Percentiles rank a stretch among this genome's conserved stretches.
Conservation (phyloP, 2,113 vertebrate species). For the Desmodus rotundus region DNA sequence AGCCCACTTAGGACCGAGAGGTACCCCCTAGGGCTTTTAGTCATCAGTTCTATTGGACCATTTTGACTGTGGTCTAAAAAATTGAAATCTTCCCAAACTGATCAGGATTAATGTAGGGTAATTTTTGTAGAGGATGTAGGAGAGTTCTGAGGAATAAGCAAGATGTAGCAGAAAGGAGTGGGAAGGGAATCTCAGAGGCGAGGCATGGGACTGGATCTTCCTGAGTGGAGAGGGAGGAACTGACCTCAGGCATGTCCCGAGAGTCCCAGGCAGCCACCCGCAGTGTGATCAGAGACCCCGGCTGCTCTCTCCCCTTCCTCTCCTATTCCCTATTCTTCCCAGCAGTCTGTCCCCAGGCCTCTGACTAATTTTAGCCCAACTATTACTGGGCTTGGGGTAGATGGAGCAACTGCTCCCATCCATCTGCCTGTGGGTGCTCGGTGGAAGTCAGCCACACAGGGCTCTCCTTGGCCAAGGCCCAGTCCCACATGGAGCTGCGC, state of each 20-base stretch:
- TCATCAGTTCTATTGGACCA: not conserved
- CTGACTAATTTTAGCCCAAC: conserved; percentile 2
- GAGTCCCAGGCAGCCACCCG: not conserved
- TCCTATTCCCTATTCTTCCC: not conserved
- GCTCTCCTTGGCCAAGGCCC: not conserved
- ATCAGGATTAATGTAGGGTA: not conserved
- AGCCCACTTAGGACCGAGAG: not conserved
- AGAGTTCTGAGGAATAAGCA: not conserved
- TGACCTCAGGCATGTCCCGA: not conserved
- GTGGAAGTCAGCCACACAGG: not conserved
- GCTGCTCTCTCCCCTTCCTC: not conserved
- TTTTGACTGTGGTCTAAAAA: not conserved
- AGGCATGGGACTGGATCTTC: not conserved
- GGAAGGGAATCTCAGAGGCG: not conserved
- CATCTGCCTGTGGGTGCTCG: not conserved
- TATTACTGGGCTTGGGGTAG: not conserved
- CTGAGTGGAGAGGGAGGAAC: not conserved
- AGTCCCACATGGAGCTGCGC: not conserved
- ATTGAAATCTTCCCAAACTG: not conserved
- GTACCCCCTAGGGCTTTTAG: not conserved
- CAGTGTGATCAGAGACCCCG: not conserved
- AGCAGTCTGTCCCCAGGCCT: not conserved
- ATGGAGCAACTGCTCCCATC: not conserved
- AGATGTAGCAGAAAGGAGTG: not conserved
- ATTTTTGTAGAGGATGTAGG: not conserved